Evolutionary conservation across 2,797 vertebrate species (phyloP).

Genomic region (Tympanoctomys barrerae): DNA sequence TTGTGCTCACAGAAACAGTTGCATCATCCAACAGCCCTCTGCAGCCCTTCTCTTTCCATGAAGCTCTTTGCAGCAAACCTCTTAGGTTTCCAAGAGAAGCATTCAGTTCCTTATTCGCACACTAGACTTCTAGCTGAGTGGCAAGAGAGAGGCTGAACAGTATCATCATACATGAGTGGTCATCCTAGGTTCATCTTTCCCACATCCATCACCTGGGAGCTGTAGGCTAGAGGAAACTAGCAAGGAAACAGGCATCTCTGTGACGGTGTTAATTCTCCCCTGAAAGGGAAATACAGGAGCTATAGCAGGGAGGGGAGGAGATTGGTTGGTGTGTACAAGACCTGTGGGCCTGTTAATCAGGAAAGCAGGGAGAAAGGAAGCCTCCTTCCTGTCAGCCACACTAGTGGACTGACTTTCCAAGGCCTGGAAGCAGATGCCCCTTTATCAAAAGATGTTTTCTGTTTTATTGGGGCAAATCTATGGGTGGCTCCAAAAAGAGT

Average conservation of each 20-base stretch:
- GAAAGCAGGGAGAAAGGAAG: not conserved
- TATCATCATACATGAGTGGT: accelerated
- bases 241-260: not conserved
- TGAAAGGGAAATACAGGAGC: not conserved
- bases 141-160: not conserved
- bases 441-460: not conserved
- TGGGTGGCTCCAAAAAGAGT: not conserved
- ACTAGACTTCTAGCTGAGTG: not conserved
- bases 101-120: not conserved
- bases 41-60: not conserved
- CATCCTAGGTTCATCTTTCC: not conserved
- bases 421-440: not conserved
- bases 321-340: not conserved
- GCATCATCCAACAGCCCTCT: not conserved
- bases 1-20: not conserved
- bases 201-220: accelerated
- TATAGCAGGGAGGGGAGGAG: too few relatives aligned
- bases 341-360: too few relatives aligned
- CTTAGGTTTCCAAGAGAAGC: conserved; percentile 28
- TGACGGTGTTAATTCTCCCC: not conserved
- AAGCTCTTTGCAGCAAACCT: not conserved
- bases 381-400: not conserved
- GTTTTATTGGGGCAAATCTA: not conserved
- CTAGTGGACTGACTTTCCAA: not conserved
- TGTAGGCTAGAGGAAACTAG: not conserved